Base-by-base conservation (phyloP, 2,888 invertebrate species). In the Ophion ventricosus region DNA sequence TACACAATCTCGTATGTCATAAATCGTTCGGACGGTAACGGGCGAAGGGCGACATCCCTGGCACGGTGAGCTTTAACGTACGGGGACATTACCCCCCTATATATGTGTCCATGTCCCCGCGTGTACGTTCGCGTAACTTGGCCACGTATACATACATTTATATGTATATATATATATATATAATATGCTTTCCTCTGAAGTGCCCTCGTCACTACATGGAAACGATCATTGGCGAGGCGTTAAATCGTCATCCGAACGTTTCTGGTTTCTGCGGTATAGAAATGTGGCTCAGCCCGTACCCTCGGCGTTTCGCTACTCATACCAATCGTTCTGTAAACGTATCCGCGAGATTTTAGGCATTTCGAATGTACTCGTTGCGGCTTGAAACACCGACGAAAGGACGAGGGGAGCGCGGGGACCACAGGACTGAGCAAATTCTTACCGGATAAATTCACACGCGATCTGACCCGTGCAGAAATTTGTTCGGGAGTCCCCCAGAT, bases 1-100 rank as follows among this genome's bases (percentile, higher is more conserved):
- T 78, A 78, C 78, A 82, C 84, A 84, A 84, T 84, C 81, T 78
- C 82, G 78, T 78, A 59, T 59, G 78, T 84, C 81, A 82, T 84
- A 84, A 84, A 84, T 84, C 82, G 82, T 82, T 76, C 17, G 74
- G 67, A 49, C 75, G 70, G 78, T 75, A 78, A 75, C 69, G 77
- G 78, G 73, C 56, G 61, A 57, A 54, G 66, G 74, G 40, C 70
- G 26, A 63, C 26, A 77, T 81, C 23, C 54, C 70, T 64, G 43
- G 57, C 67, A 70, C 57, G 64, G 54, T 35, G 35, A 81, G 77
- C 70, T 63, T 54, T 56, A 79, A 29, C 40, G 61, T 73, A 70
- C 76, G 56, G 35, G 75, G 49, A 49, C 17, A 49, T 49, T 49
- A 49, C 49, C 49, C 49, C 49, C 3, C 17, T 49, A 43, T 82